Evolutionary conservation across 2,888 invertebrate genomes (phyloP).

Genomic region (Drosophila tripunctata): DNA sequence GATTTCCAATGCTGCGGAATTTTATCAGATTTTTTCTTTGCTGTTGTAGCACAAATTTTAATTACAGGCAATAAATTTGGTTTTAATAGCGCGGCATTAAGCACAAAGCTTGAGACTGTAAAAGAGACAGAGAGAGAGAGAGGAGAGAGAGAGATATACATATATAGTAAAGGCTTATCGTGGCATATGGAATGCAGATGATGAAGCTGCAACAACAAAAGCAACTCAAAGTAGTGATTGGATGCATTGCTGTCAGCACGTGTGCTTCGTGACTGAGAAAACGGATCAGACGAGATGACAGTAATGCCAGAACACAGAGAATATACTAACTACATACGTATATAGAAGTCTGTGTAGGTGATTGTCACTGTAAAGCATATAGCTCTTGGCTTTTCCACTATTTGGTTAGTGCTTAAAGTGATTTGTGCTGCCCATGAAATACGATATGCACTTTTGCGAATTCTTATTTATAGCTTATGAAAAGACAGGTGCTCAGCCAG

Average conservation of each 20-base stretch:
- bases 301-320: background rate
- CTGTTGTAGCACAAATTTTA: slow-evolving; percentile 51
- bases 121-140: background rate
- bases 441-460: slow-evolving; percentile 32
- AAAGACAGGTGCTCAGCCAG: slow-evolving; percentile 23
- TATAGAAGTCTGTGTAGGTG: background rate
- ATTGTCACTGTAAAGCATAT: slow-evolving; percentile 1
- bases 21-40: slow-evolving; percentile 31
- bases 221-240: slow-evolving; percentile 8
- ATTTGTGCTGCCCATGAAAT: slow-evolving; percentile 39
- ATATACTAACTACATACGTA: background rate
- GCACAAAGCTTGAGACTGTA: slow-evolving; percentile 18
- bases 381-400: slow-evolving; percentile 16
- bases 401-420: slow-evolving; percentile 23
- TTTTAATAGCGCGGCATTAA: slow-evolving; percentile 61
- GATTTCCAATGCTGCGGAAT: slow-evolving; percentile 70
- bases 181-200: slow-evolving; percentile 22
- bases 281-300: slow-evolving; percentile 15
- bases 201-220: background rate
- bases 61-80: slow-evolving; percentile 70
- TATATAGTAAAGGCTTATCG: slow-evolving; percentile 9
- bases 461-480: slow-evolving; percentile 39
- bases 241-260: slow-evolving; percentile 27
- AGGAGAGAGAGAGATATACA: background rate
- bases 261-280: slow-evolving; percentile 16